Conservation (phyloP, 2,888 invertebrate species). For the Crioceris asparagi region DNA sequence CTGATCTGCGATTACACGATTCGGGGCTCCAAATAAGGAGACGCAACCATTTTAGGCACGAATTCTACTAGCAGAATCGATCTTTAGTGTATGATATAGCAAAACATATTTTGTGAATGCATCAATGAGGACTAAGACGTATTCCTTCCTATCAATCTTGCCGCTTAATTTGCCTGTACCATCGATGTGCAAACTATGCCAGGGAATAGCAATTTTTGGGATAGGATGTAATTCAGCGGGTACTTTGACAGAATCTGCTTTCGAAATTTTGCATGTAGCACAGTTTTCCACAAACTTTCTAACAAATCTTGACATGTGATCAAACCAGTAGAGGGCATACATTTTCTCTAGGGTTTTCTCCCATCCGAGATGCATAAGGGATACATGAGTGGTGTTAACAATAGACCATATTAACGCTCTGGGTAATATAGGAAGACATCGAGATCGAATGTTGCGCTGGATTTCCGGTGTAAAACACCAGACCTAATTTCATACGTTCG, state of each 20-base stretch:
- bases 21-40: not conserved
- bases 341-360: no score
- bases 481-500: no score
- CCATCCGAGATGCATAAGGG: no score
- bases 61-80: no score
- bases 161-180: conserved; percentile 9
- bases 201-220: conserved; percentile 22
- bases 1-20: not conserved
- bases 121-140: conserved; percentile 7
- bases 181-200: conserved; percentile 28
- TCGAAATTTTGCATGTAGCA: conserved; percentile 26
- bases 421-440: no score
- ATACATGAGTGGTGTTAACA: no score
- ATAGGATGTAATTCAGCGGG: conserved; percentile 27
- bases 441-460: no score
- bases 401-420: no score
- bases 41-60: no score
- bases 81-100: not conserved
- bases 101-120: not conserved
- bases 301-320: conserved; percentile 23
- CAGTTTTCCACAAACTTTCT: conserved; percentile 28
- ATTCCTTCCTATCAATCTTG: conserved; percentile 11
- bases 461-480: no score
- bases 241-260: conserved; percentile 22
- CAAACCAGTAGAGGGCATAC: conserved; percentile 27